Evolutionary conservation across 2,113 vertebrate species (phyloP), one percentile per base, ranked within the genome.

Genomic region (Cryptotis parvus): DNA sequence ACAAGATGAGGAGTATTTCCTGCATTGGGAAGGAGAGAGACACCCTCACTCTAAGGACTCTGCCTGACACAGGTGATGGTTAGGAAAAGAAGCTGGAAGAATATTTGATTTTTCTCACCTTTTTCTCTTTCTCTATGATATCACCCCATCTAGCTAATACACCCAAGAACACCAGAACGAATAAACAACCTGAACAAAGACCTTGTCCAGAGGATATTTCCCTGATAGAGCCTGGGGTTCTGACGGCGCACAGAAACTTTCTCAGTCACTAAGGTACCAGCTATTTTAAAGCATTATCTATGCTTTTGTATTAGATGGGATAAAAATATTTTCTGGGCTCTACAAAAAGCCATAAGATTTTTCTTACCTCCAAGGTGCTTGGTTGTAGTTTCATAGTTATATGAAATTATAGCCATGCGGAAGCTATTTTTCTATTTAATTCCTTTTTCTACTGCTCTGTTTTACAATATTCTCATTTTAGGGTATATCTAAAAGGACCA

Each of bases 331-430:
- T 68, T 77, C 83, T 33, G 37, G 84, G 33, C 45, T 87, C 20
- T 4, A 77, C 49, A 72, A 93, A 87, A 37, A 58, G 31, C 41
- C 75, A 90, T 52, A 75, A 96, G 80, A 55, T 3, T 29, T 87
- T 33, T 1, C 22, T 52, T 66, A 41, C 20, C 75, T 82, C 29
- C 43, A 29, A 73, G 72, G 27, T 41, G 24, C 12, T 26, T 89
- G 49, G 6, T 52, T 75, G 7, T 77, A 20, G 35, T 68, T 89
- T 89, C 29, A 33, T 52, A 58, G 55, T 58, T 58, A 58, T 58
- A 58, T 22, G 55, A 58, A 58, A 58, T 58, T 58, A 80, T 63
- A 45, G 58, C n/a, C 31, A 4, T 35, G 39, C 6, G 76, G 87
- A 12, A 26, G 72, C 27, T 69, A 10, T 76, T 83, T 87, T 77